Evolutionary conservation across 2,888 invertebrate species (phyloP).

Genomic region (Drosophila formosana): DNA sequence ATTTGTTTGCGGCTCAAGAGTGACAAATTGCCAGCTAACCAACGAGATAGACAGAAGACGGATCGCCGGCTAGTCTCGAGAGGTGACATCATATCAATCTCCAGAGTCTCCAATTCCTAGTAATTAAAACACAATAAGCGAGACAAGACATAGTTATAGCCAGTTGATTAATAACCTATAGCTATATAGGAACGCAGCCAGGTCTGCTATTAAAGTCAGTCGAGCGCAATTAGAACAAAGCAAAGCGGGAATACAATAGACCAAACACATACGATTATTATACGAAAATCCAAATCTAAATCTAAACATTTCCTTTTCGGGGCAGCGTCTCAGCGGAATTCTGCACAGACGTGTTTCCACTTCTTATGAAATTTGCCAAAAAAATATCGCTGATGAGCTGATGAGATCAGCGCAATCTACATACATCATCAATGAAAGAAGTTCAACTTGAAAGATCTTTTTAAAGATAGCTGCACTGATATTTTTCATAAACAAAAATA

Average conservation of each 20-base stretch:
- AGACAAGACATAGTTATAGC: conserved; percentile 22
- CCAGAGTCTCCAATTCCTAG: conserved; percentile 45
- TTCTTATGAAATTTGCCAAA: conserved; percentile 28
- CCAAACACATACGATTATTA: conserved; percentile 24
- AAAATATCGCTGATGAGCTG: conserved; percentile 46
- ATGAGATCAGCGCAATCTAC: conserved; percentile 63
- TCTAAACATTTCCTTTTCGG: conserved; percentile 62
- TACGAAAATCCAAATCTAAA: conserved; percentile 18
- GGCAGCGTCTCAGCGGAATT: conserved; percentile 57
- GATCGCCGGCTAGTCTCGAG: conserved; percentile 46
- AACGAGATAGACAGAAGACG: conserved; percentile 42
- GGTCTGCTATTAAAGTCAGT: conserved; percentile 72
- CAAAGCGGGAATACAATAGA: conserved; percentile 32
- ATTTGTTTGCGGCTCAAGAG: conserved; percentile 52
- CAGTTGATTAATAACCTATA: conserved; percentile 72
- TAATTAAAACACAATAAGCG: conserved; percentile 72
- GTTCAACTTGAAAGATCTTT: conserved; percentile 6
- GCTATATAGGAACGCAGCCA: conserved; percentile 20
- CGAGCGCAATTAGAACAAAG: conserved; percentile 78
- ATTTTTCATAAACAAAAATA: neutral
- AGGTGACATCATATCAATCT: conserved; percentile 70
- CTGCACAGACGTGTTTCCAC: conserved; percentile 61
- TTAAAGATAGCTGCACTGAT: neutral
- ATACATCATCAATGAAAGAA: conserved; percentile 10
- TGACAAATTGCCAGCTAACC: conserved; percentile 65